phyloP scores from a whole-genome alignment of 92 coral and sea anemone genomes.

The Umimayanthus chanpuru region DNA sequence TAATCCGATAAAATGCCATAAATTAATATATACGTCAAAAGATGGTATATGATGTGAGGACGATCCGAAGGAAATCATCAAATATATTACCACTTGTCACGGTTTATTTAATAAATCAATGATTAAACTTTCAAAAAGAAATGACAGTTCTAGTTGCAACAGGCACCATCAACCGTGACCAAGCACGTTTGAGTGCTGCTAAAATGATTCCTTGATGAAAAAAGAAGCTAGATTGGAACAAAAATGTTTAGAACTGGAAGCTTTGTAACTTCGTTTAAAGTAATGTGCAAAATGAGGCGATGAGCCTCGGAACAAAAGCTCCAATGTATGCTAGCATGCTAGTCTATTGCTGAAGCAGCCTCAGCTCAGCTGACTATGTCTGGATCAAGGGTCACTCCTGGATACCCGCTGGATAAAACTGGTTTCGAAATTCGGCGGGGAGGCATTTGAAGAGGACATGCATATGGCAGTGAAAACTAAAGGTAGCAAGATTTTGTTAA shows the following conservation, averaged over 20 bases:
- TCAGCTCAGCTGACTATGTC: slow-evolving; percentile 18
- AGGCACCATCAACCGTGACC: slow-evolving; percentile 24
- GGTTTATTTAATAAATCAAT: slow-evolving; percentile 7
- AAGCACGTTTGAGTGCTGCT: slow-evolving; percentile 23
- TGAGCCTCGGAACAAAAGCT: background rate
- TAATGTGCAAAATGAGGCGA: background rate
- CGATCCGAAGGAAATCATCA: background rate
- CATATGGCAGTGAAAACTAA: slow-evolving; percentile 6
- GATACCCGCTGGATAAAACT: no score
- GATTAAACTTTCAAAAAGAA: background rate
- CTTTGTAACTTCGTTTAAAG: background rate
- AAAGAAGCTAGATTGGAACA: background rate
- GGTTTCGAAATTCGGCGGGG: background rate
- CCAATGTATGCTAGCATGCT: background rate
- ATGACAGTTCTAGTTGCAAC: slow-evolving; percentile 3
- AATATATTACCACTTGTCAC: background rate
- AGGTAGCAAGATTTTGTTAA: background rate
- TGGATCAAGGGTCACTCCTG: slow-evolving; percentile 10
- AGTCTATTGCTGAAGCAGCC: background rate
- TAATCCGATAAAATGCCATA: no score
- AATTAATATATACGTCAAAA: no score
- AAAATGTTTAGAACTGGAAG: background rate
- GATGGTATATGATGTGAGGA: no score
- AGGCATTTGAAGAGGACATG: background rate
- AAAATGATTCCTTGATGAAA: background rate